Percentiles rank a stretch among this genome's conserved stretches.
Evolutionary conservation across 2,888 invertebrate genomes (phyloP).

Genomic region (Megaustenia siamemsis): DNA sequence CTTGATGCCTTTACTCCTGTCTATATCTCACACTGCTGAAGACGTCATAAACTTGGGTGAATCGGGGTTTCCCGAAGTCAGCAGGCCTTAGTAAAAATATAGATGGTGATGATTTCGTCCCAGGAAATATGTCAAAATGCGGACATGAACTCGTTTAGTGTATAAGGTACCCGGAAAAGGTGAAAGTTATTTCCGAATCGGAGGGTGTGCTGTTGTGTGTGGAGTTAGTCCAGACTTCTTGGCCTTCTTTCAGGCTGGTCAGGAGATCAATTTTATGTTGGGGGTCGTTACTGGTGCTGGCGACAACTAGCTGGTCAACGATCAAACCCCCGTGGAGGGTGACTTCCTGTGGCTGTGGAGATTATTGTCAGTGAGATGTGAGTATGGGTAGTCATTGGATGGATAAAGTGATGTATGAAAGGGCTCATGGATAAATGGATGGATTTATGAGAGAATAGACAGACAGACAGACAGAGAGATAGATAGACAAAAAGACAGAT

Average conservation of each 20-base stretch:
- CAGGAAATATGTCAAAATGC: background rate
- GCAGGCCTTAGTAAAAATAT: too few species aligned
- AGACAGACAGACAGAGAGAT: conserved; percentile 9
- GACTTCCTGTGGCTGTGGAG: conserved; percentile 17
- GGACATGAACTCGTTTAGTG: background rate
- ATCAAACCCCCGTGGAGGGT: conserved; percentile 1
- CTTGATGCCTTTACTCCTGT: too few species aligned
- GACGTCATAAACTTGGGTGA: too few species aligned
- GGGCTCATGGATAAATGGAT: background rate
- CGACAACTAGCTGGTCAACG: conserved; percentile 12
- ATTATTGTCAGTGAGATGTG: background rate
- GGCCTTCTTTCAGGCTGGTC: conserved; percentile 17
- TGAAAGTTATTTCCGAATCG: conserved; percentile 12
- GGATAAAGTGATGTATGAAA: background rate
- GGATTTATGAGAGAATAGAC: conserved; percentile 6
- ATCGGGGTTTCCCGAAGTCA: too few species aligned
- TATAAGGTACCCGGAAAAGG: conserved; percentile 32
- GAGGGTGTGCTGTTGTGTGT: conserved; percentile 12
- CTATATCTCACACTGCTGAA: too few species aligned
- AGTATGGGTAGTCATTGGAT: background rate
- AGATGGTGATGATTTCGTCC: too few species aligned
- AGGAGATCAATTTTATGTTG: conserved; percentile 31
- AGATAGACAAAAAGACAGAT: conserved; percentile 1
- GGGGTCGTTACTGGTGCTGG: background rate
- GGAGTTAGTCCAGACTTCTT: conserved; percentile 25